These are phyloP conservation scores for Sandelia bainsii DNA, from an alignment of 2,797 vertebrate genomes.

Conservation along the genomic window DNA sequence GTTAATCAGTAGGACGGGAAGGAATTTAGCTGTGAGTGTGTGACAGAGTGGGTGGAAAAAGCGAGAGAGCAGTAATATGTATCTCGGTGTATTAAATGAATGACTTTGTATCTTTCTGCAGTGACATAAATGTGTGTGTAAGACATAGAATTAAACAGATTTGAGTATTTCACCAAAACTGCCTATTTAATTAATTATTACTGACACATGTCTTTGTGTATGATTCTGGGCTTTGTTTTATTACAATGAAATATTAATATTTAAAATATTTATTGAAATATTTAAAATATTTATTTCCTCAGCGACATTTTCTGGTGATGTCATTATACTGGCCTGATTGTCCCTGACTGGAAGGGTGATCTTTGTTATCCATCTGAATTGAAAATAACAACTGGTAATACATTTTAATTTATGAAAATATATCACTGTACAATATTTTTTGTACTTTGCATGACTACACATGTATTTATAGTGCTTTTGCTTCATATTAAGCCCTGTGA, in stretches of 20 bases:
- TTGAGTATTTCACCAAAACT: constrained; percentile 12
- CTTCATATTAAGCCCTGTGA: neutral
- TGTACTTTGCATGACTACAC: neutral
- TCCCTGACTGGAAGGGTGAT: neutral
- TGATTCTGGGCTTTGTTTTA: constrained; percentile 5
- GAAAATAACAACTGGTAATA: too few relatives aligned
- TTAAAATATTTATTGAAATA: neutral
- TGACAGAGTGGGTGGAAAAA: constrained; percentile 39
- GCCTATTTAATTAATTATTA: neutral
- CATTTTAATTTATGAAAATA: too few relatives aligned
- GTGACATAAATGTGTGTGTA: constrained; percentile 1
- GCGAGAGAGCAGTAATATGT: constrained; percentile 10
- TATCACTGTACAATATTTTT: neutral
- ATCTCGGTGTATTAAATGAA: constrained; percentile 25
- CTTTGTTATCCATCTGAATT: neutral
- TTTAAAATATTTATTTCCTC: neutral
- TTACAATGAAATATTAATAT: neutral
- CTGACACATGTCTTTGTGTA: neutral
- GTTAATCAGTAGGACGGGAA: constrained; percentile 74
- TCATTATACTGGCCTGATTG: constrained; percentile 2
- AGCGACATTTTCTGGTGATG: constrained; percentile 2
- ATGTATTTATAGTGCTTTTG: constrained; percentile 4
- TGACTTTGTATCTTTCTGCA: constrained; percentile 23
- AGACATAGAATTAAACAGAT: neutral
- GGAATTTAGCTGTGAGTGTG: constrained; percentile 49